Percentiles rank a stretch among this genome's conserved stretches.
Conservation (phyloP, 1,140 invertebrate genomes). For the Wasmannia auropunctata region DNA sequence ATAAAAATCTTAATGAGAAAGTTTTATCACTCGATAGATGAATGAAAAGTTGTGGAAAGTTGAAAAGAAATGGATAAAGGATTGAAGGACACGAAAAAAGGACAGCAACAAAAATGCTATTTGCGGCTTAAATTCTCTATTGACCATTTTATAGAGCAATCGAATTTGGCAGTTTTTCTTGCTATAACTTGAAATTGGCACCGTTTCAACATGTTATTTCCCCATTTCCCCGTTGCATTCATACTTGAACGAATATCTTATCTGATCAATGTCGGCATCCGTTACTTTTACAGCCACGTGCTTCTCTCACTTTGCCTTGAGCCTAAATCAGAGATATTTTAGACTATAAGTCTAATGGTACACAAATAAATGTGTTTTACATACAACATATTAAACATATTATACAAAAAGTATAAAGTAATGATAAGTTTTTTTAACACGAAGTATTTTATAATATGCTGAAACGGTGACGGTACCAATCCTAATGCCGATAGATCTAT, state of each 20-base stretch:
- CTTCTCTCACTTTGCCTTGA: not conserved
- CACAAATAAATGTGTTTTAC: not conserved
- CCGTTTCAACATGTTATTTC: constrained; percentile 20
- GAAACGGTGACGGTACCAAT: too few relatives aligned
- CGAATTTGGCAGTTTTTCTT: constrained; percentile 12
- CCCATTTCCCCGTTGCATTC: not conserved
- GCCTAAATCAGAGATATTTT: not conserved
- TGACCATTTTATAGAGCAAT: not conserved
- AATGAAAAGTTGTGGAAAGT: not conserved
- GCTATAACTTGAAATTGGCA: constrained; percentile 17
- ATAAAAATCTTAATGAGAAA: not conserved
- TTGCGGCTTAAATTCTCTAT: not conserved
- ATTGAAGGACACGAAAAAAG: not conserved
- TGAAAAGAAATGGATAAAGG: not conserved
- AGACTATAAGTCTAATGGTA: not conserved
- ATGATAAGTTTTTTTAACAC: not conserved
- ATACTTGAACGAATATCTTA: not conserved
- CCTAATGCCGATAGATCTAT: not conserved
- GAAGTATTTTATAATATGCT: not conserved
- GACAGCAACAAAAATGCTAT: not conserved
- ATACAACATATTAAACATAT: not conserved
- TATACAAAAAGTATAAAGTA: not conserved
- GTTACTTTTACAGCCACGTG: not conserved
- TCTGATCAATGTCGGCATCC: not conserved
- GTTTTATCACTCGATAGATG: not conserved